These are phyloP conservation scores for Pogonomyrmex barbatus DNA, from an alignment of 1,140 invertebrate genomes.

Conservation along the genomic window DNA sequence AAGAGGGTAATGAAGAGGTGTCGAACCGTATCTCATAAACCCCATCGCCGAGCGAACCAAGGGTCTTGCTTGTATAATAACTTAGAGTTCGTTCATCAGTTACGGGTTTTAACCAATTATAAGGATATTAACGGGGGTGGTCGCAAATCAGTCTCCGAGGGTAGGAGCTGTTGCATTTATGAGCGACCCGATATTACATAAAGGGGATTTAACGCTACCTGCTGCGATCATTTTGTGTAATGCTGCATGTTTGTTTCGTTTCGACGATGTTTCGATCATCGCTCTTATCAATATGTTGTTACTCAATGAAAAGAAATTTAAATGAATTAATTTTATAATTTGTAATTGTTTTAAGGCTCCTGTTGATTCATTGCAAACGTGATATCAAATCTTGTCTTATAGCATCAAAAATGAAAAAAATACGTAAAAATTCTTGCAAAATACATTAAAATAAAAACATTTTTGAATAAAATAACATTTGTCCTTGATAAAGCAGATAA, in stretches of 20 bases:
- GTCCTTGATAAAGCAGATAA: no score
- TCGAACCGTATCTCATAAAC: constrained; percentile 85
- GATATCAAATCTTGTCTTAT: no score
- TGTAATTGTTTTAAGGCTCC: not conserved
- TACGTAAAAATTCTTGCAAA: no score
- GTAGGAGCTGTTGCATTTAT: constrained; percentile 50
- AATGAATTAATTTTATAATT: constrained; percentile 18
- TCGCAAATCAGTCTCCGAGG: constrained; percentile 66
- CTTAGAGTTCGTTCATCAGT: constrained; percentile 84
- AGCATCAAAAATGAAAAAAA: no score
- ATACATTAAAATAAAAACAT: no score
- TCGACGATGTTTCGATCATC: constrained; percentile 30
- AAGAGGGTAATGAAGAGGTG: constrained; percentile 86
- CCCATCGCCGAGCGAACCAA: constrained; percentile 78
- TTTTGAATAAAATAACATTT: no score
- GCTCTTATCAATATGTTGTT: constrained; percentile 3
- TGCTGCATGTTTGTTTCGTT: constrained; percentile 20
- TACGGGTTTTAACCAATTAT: constrained; percentile 86
- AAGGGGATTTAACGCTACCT: constrained; percentile 59
- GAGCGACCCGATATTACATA: constrained; percentile 48
- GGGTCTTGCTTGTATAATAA: constrained; percentile 84
- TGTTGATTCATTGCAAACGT: no score
- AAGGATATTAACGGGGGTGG: constrained; percentile 74
- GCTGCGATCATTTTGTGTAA: constrained; percentile 58
- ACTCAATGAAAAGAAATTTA: constrained; percentile 7